Conservation (phyloP, 2,797 vertebrate genomes). For the Xenentodon cancila region DNA sequence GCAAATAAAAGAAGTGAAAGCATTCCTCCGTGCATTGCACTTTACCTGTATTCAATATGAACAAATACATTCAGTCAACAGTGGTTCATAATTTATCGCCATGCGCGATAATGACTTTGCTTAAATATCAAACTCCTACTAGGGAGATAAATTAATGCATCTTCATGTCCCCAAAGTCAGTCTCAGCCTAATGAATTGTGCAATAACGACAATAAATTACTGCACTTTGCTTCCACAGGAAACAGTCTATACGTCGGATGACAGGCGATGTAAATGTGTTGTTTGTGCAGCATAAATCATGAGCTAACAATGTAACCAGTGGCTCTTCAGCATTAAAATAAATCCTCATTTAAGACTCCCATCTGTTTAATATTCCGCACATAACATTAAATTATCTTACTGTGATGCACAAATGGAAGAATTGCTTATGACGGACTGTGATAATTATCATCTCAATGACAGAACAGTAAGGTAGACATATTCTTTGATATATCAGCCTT, state of each 20-base stretch:
- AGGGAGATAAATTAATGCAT: constrained; percentile 61
- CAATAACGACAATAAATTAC: constrained; percentile 62
- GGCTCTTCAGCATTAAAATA: constrained; percentile 56
- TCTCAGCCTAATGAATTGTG: constrained; percentile 55
- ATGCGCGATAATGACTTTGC: constrained; percentile 59
- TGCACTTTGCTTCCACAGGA: constrained; percentile 55
- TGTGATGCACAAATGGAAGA: constrained; percentile 51
- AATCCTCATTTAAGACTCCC: constrained; percentile 39
- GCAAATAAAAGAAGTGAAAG: constrained; percentile 21
- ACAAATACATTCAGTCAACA: constrained; percentile 49
- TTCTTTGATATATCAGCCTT: constrained; percentile 23
- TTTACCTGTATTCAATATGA: constrained; percentile 26
- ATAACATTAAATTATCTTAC: constrained; percentile 41
- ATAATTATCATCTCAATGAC: constrained; percentile 39
- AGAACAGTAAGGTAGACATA: constrained; percentile 16
- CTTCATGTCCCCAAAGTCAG: constrained; percentile 42
- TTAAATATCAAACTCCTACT: constrained; percentile 66
- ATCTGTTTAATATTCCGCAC: constrained; percentile 48
- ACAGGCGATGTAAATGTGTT: constrained; percentile 60
- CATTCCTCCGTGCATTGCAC: constrained; percentile 4
- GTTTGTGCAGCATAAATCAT: constrained; percentile 64
- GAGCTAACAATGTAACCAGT: constrained; percentile 53
- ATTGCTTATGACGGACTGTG: constrained; percentile 50
- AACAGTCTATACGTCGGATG: constrained; percentile 55
- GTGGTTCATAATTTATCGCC: constrained; percentile 51